Conservation (phyloP, 2,113 vertebrate genomes). For the Gymnorhina tibicen region DNA sequence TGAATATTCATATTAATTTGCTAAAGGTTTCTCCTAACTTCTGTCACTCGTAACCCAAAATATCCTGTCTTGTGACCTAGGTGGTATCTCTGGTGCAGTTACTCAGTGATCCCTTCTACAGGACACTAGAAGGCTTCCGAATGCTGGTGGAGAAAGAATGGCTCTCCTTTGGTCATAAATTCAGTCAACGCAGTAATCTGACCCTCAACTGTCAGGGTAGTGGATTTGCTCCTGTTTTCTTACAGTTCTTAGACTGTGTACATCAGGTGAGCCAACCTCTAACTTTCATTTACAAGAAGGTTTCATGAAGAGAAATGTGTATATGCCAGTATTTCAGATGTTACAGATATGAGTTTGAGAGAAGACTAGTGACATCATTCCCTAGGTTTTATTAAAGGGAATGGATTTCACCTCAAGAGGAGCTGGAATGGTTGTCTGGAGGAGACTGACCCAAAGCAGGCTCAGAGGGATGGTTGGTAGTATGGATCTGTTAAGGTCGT, state of each 20-base stretch:
- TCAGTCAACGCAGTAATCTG: slow-evolving; percentile 91
- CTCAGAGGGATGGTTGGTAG: background rate
- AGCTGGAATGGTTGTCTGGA: background rate
- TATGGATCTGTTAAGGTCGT: background rate
- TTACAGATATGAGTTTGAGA: background rate
- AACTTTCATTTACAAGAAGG: background rate
- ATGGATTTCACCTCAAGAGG: background rate
- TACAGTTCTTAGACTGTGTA: slow-evolving; percentile 96
- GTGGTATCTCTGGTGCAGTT: slow-evolving; percentile 92
- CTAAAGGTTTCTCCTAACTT: background rate
- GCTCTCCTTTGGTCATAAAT: slow-evolving; percentile 97
- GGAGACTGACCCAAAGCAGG: background rate
- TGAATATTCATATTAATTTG: background rate
- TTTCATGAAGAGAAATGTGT: background rate
- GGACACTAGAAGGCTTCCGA: slow-evolving; percentile 94
- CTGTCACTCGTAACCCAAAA: background rate
- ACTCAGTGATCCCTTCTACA: slow-evolving; percentile 94
- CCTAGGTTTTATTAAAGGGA: background rate
- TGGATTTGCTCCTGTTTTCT: slow-evolving; percentile 91
- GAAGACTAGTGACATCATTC: background rate
- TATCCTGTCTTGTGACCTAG: slow-evolving; percentile 67
- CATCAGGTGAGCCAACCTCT: slow-evolving; percentile 84
- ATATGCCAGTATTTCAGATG: background rate
- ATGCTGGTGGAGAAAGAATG: slow-evolving; percentile 96
- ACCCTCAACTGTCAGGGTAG: slow-evolving; percentile 90